Evolutionary conservation across 2,113 vertebrate species (phyloP).

Genomic region (Deroptyus accipitrinus): DNA sequence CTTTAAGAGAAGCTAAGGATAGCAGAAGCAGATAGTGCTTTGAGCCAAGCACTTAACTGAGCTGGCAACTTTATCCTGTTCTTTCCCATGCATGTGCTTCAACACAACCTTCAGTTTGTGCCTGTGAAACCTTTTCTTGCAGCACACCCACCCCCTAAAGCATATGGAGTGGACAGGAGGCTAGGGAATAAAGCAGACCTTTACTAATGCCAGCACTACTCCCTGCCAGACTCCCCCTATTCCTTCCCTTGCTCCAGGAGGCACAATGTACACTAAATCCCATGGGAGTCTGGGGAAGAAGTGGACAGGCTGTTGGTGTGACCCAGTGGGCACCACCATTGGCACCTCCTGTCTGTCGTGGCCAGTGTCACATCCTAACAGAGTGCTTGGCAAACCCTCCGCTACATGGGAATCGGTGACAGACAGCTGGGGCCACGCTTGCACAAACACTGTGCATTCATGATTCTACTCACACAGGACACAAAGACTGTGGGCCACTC

Average conservation of each 20-base stretch:
- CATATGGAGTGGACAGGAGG: neutral
- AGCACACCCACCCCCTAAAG: neutral
- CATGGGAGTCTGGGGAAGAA: fast-evolving
- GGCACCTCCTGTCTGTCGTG: neutral
- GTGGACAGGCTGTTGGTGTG: fast-evolving
- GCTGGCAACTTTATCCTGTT: neutral
- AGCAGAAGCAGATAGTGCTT: neutral
- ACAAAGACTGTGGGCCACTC: neutral
- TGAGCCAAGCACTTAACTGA: neutral
- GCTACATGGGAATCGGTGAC: neutral
- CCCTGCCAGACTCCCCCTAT: neutral
- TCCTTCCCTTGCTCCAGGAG: neutral
- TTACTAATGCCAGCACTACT: neutral
- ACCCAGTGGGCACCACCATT: neutral
- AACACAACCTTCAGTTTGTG: neutral
- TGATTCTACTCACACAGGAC: neutral
- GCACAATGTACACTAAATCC: neutral
- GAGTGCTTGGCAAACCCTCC: neutral
- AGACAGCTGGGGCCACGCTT: neutral
- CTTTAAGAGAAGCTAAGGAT: neutral
- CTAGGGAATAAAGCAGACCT: neutral
- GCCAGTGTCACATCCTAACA: neutral
- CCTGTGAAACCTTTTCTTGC: neutral
- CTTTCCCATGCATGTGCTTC: neutral
- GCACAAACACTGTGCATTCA: neutral